Base-by-base conservation (phyloP, 2,113 vertebrate genomes). In the Erpornis zantholeuca region DNA sequence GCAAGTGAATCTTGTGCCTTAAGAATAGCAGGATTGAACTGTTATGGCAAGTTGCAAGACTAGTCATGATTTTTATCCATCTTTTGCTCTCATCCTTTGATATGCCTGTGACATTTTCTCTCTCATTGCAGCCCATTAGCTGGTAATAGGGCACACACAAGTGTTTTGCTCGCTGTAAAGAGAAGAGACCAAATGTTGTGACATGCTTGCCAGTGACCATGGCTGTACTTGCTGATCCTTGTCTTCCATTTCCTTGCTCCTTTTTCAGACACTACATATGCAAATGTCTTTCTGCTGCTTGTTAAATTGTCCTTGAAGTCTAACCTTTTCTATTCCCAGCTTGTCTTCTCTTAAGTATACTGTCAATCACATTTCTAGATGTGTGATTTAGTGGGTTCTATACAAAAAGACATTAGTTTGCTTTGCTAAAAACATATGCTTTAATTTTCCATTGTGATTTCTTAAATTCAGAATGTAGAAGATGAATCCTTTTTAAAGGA, bases 231-330 rank as follows among this genome's bases (percentile, higher is more conserved):
- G 35, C 35, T 96, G 80, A 69, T 90, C 86, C 45, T 76, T 82
- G 70, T 69, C 75, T 92, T 94, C 56, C 66, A 53, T 20, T 88
- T 85, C 53, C 0, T 1, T 16, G 29, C 59, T 90, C 28, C 45
- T 45, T 11, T 80, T 95, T 93, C 59, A 88, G 66, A 65, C 29
- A 65, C 12, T 86, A 19, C 38, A 10, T 78, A 86, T 45, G 76
- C 47, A 94, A 91, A 86, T 84, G 12, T 75, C 29, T 91, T 92
- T 86, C 57, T 94, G 49, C 40, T 94, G 76, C 31, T 87, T 88
- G 61, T 61, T 91, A 82, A 86, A 95, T 86, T 1, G 4, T 50
- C 69, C 72, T 94, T 94, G 83, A 92, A 91, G 53, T 71, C 61
- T 86, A 88, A 86, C 57, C 56, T 40, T 88, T 84, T 63, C 61